phyloP scores from a whole-genome alignment of 2,888 invertebrate species.

The Thyatira batis region DNA sequence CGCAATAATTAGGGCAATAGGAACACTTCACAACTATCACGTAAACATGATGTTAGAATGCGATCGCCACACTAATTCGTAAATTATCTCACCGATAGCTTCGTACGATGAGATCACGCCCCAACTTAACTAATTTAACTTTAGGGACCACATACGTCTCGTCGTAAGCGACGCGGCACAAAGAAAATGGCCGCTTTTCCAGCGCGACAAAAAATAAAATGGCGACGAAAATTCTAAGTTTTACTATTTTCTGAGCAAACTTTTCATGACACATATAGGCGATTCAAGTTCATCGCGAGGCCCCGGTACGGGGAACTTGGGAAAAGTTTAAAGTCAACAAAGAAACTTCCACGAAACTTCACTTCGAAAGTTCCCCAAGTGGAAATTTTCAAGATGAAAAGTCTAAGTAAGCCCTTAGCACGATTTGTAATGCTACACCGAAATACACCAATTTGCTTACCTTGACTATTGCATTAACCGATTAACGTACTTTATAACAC shows the following conservation, averaged over 20 bases:
- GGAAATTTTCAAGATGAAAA: constrained; percentile 83
- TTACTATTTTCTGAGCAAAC: constrained; percentile 78
- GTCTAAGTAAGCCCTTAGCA: constrained; percentile 71
- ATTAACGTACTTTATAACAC: constrained; percentile 51
- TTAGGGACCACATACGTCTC: constrained; percentile 75
- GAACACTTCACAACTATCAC: constrained; percentile 56
- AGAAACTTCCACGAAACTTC: constrained; percentile 75
- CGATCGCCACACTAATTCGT: constrained; percentile 43
- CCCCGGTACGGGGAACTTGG: constrained; percentile 50
- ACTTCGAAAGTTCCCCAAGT: constrained; percentile 77
- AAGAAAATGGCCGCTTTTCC: constrained; percentile 84
- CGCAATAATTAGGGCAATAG: constrained; percentile 76
- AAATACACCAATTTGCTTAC: constrained; percentile 62
- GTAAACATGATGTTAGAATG: constrained; percentile 44
- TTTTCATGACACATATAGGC: constrained; percentile 59
- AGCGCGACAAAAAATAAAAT: constrained; percentile 84
- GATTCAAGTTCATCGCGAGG: constrained; percentile 51
- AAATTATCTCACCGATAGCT: constrained; percentile 70
- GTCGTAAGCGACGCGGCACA: constrained; percentile 82
- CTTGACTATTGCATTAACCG: constrained; percentile 78
- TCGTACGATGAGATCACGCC: constrained; percentile 76
- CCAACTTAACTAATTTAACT: constrained; percentile 79
- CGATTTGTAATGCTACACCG: constrained; percentile 46
- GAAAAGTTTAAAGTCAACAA: constrained; percentile 66
- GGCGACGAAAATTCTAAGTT: constrained; percentile 83